Evolutionary conservation across 2,797 vertebrate species (phyloP).

Genomic region (Carapus acus): DNA sequence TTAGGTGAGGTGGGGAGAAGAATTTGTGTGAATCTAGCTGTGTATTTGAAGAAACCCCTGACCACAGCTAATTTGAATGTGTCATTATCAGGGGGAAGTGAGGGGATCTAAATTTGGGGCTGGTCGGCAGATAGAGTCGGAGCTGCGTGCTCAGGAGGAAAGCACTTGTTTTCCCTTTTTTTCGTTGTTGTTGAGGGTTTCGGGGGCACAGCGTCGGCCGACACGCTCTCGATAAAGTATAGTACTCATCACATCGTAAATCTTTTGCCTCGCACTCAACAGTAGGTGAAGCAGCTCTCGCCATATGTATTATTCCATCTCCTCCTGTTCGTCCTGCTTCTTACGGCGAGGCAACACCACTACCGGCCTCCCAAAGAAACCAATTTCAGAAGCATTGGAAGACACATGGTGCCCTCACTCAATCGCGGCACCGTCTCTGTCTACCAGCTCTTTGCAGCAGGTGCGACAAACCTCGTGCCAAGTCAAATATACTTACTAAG

Average conservation of each 20-base stretch:
- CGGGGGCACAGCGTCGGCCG: slow-evolving; percentile 15
- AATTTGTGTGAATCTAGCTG: slow-evolving; percentile 72
- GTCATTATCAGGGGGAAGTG: slow-evolving; percentile 62
- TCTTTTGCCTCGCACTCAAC: slow-evolving; percentile 36
- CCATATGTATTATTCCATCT: not conserved
- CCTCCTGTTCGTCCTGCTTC: not conserved
- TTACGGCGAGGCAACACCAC: not conserved
- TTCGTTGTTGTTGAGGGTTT: slow-evolving; percentile 46
- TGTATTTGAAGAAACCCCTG: slow-evolving; percentile 70
- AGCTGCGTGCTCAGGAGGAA: slow-evolving; percentile 57
- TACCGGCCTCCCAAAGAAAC: not conserved
- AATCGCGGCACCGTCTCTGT: not conserved
- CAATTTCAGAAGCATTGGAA: not conserved
- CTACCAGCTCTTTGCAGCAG: slow-evolving; percentile 2
- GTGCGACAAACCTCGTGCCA: slow-evolving; percentile 1
- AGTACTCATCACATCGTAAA: slow-evolving; percentile 65
- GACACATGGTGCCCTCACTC: not conserved
- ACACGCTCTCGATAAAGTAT: slow-evolving; percentile 34
- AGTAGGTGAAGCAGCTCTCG: slow-evolving; percentile 28
- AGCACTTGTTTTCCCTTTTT: slow-evolving; percentile 52
- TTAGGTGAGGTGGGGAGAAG: slow-evolving; percentile 74
- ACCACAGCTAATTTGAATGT: slow-evolving; percentile 78
- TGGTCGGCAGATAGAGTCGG: slow-evolving; percentile 47
- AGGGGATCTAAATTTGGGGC: slow-evolving; percentile 64
- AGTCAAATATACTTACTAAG: slow-evolving; percentile 8